Base-by-base conservation (phyloP, 2,113 vertebrate genomes). In the Hipposideros armiger region DNA sequence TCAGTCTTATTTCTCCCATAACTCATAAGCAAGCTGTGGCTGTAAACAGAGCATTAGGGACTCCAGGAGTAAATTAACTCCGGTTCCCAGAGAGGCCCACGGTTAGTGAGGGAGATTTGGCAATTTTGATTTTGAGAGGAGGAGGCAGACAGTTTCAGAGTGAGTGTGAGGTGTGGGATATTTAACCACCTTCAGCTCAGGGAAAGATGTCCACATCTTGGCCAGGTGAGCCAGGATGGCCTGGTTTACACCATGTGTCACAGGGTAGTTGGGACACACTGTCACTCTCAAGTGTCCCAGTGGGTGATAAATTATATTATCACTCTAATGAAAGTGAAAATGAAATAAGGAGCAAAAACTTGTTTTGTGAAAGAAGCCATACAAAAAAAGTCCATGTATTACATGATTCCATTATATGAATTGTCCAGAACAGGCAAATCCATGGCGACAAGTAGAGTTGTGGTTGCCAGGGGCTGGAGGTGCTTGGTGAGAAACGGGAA, bases 1-100 rank as follows among this genome's bases (percentile, higher is more conserved):
- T 87, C 50, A 69, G 92, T 73, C 89, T 97, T 90, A 94, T 95
- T 96, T 97, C 78, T 97, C 69, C 93, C 95, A 19, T 98, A 98
- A 97, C 96, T 98, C 97, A 97, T 28, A 0, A 0, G 80, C 82
- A 64, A 20, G 50, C 54, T 40, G 56, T 32, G 20, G 93, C 30
- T 80, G 67, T 90, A 97, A 94, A 96, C 93, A 93, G 70, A 91
- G 82, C 2, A 56, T 93, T 96, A 91, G 89, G 56, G 81, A 66
- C 32, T 81, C 32, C 26, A 54, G 89, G 94, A 81, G 36, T 62
- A 94, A 95, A 90, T 90, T 80, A 94, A 90, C 90, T 76, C 54
- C 1, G 0, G 4, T 86, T 83, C 90, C 95, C 11, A 9, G 42
- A n/a, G 92, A 97, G 84, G 69, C 0, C 36, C 0, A 36, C 95